These are phyloP conservation scores for Pantherophis alleghaniensis DNA, from an alignment of 2,797 vertebrate genomes.

Conservation along the genomic window DNA sequence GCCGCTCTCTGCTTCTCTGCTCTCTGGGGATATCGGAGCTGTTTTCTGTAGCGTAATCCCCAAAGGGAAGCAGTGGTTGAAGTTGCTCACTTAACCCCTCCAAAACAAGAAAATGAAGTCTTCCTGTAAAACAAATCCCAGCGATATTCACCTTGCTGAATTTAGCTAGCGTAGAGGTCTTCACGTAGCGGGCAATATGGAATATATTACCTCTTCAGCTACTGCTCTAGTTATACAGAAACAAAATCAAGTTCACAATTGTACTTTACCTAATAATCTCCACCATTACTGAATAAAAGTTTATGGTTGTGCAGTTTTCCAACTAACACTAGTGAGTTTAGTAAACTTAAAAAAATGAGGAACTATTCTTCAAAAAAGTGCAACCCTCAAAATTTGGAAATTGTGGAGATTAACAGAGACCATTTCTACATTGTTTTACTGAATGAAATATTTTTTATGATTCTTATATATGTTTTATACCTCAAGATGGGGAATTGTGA, in stretches of 20 bases:
- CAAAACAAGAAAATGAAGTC: conserved; percentile 68
- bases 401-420: background rate
- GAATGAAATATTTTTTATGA: background rate
- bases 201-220: conserved; percentile 54
- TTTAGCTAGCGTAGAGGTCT: conserved; percentile 61
- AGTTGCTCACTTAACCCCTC: conserved; percentile 71
- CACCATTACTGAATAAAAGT: conserved; percentile 10
- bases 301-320: background rate
- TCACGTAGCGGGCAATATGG: conserved; percentile 61
- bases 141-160: conserved; percentile 58
- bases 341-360: background rate
- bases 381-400: background rate
- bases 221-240: conserved; percentile 44
- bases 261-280: conserved; percentile 27
- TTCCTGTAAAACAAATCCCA: conserved; percentile 72
- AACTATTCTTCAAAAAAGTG: background rate
- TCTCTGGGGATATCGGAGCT: conserved; percentile 44
- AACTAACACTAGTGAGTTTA: background rate
- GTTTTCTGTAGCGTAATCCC: conserved; percentile 48
- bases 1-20: conserved; percentile 50
- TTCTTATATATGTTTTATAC: background rate
- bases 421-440: background rate
- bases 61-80: conserved; percentile 54
- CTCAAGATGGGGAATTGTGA: background rate
- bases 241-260: conserved; percentile 20